Percentiles rank a stretch among this genome's conserved stretches.
These are phyloP conservation scores for Cataglyphis cursor DNA, from an alignment of 2,888 invertebrate species.

Conservation along the genomic window DNA sequence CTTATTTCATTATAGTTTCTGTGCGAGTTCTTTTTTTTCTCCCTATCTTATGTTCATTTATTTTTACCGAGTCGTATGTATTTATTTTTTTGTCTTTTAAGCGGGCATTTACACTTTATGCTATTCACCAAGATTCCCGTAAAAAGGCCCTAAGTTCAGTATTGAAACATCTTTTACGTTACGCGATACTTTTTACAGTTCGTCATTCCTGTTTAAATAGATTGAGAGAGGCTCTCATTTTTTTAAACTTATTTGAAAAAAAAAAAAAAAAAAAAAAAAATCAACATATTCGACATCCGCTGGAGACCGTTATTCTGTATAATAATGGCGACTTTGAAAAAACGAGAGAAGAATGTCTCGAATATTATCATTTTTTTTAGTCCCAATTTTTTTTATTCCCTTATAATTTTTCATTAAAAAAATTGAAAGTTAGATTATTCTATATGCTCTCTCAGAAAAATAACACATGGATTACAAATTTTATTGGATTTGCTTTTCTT, in stretches of 20 bases:
- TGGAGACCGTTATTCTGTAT: background rate
- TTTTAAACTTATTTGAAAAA: no score
- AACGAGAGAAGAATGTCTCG: background rate
- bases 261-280: background rate
- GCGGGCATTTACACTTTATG: slow-evolving; percentile 8
- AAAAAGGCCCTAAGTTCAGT: slow-evolving; percentile 40
- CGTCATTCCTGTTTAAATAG: slow-evolving; percentile 11
- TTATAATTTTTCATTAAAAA: background rate
- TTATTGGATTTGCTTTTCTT: background rate
- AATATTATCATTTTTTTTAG: background rate
- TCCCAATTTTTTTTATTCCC: background rate
- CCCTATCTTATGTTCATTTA: slow-evolving; percentile 50
- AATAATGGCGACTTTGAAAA: slow-evolving; percentile 25
- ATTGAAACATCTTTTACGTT: slow-evolving; percentile 32
- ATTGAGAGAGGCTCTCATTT: slow-evolving; percentile 8
- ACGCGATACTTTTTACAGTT: slow-evolving; percentile 24
- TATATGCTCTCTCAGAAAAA: background rate
- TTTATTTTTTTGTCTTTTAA: slow-evolving; percentile 26
- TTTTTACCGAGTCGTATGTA: slow-evolving; percentile 36
- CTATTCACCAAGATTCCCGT: background rate
- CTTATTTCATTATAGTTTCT: slow-evolving; percentile 66
- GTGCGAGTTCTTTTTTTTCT: slow-evolving; percentile 33
- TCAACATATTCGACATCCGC: background rate
- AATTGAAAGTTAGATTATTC: background rate
- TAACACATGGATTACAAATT: background rate